Percentiles rank a stretch among this genome's conserved stretches.
Conservation (phyloP, 2,797 vertebrate genomes). For the Poeciliopsis gracilis region DNA sequence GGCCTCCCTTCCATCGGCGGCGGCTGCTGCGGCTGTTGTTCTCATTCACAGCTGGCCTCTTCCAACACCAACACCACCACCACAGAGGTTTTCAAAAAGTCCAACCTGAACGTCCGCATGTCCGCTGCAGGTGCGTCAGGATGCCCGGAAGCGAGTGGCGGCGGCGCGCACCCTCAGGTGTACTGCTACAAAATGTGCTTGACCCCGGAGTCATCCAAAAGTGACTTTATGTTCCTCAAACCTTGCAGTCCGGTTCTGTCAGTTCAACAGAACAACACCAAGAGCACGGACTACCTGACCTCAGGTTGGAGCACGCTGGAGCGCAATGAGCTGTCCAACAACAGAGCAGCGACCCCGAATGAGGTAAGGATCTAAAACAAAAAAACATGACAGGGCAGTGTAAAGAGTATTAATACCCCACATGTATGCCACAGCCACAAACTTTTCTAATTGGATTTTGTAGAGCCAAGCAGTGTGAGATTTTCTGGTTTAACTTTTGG, state of each 20-base stretch:
- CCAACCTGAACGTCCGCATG: constrained; percentile 78
- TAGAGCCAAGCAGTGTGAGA: too few relatives aligned
- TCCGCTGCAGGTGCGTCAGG: constrained; percentile 62
- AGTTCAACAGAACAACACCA: constrained; percentile 80
- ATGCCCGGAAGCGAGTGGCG: constrained; percentile 66
- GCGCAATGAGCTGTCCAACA: constrained; percentile 56
- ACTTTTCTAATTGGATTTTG: background rate
- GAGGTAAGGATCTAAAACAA: constrained; percentile 68
- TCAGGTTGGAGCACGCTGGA: constrained; percentile 72
- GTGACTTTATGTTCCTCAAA: constrained; percentile 92
- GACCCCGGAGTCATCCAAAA: constrained; percentile 87
- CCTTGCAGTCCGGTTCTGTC: constrained; percentile 81
- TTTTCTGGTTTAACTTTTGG: background rate
- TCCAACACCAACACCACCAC: constrained; percentile 25
- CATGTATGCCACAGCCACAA: background rate
- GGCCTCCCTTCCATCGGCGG: constrained; percentile 52
- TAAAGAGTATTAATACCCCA: background rate
- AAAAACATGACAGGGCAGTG: background rate
- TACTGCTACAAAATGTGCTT: constrained; percentile 91
- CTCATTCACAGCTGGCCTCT: constrained; percentile 51
- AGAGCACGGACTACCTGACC: constrained; percentile 74
- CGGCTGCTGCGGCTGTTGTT: constrained; percentile 72
- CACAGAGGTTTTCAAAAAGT: constrained; percentile 80
- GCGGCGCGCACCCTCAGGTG: constrained; percentile 74
- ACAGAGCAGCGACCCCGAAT: constrained; percentile 76